Conservation (phyloP, 1,140 invertebrate genomes). For the Apis florea region DNA sequence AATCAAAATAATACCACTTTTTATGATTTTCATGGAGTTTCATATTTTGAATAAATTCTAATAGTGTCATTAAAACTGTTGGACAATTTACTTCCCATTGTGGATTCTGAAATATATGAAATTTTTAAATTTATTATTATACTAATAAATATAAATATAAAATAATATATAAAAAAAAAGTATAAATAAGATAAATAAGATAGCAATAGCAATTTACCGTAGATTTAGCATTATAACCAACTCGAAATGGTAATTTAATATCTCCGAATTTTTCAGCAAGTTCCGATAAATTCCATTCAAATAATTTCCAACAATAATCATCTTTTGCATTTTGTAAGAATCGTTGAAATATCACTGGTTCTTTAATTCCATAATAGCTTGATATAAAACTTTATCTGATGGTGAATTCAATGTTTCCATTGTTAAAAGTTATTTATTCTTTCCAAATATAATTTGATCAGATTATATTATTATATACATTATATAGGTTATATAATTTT, state of each 20-base stretch:
- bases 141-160: background rate
- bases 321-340: conserved; percentile 66
- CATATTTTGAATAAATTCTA: conserved; percentile 82
- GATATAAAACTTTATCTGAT: conserved; percentile 52
- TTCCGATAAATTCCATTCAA: conserved; percentile 78
- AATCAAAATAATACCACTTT: conserved; percentile 91
- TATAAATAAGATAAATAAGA: conserved; percentile 1
- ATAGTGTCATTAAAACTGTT: conserved; percentile 81
- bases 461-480: background rate
- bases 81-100: conserved; percentile 88
- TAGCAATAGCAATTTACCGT: conserved; percentile 65
- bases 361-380: conserved; percentile 65
- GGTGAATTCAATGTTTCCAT: conserved; percentile 43
- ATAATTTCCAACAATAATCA: conserved; percentile 72
- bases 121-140: conserved; percentile 14
- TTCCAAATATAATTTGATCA: background rate
- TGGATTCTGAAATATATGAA: conserved; percentile 79
- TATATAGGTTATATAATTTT: background rate
- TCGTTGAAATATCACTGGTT: conserved; percentile 74
- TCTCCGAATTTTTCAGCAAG: conserved; percentile 75
- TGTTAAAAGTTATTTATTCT: background rate
- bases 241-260: conserved; percentile 77
- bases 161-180: background rate
- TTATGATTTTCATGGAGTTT: conserved; percentile 69
- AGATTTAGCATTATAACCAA: conserved; percentile 75